Conservation (phyloP, 2,888 invertebrate species). For the Ectemnius continuus region DNA sequence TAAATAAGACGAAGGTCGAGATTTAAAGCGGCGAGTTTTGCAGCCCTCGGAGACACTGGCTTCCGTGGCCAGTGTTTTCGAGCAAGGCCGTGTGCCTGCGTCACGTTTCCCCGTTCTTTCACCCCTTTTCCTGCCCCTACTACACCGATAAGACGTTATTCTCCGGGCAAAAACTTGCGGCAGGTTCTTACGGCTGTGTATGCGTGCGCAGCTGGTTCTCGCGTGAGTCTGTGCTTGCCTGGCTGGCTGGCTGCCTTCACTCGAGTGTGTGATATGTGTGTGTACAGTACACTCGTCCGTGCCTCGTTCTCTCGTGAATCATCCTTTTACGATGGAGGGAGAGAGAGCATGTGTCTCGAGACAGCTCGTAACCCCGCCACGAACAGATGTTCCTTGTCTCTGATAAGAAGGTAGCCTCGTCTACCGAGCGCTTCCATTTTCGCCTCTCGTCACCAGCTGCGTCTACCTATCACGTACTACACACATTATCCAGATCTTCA, state of each 20-base stretch:
- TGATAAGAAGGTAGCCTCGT: background rate
- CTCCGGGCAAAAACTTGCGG: conserved; percentile 21
- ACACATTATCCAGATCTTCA: too few relatives aligned
- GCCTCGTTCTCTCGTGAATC: conserved; percentile 51
- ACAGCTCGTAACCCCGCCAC: conserved; percentile 9
- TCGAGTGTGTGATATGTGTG: background rate
- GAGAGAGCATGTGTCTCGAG: conserved; percentile 1
- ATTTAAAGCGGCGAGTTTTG: background rate
- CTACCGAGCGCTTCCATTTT: background rate
- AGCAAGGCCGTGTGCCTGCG: background rate
- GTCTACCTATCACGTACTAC: too few relatives aligned
- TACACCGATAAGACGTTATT: background rate
- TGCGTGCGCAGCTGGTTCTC: background rate
- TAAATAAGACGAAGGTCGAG: conserved; percentile 1
- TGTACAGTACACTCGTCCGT: background rate
- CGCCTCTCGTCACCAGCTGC: too few relatives aligned
- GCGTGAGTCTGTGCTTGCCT: background rate
- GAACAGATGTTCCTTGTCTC: conserved; percentile 9
- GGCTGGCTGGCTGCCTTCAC: too few relatives aligned
- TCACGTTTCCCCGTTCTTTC: background rate
- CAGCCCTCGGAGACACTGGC: background rate
- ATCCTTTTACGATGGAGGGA: conserved; percentile 47
- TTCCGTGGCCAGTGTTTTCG: background rate
- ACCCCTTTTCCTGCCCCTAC: background rate
- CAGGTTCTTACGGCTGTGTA: conserved; percentile 10